Conservation (phyloP, 2,113 vertebrate species). For the Muntiacus muntjak region DNA sequence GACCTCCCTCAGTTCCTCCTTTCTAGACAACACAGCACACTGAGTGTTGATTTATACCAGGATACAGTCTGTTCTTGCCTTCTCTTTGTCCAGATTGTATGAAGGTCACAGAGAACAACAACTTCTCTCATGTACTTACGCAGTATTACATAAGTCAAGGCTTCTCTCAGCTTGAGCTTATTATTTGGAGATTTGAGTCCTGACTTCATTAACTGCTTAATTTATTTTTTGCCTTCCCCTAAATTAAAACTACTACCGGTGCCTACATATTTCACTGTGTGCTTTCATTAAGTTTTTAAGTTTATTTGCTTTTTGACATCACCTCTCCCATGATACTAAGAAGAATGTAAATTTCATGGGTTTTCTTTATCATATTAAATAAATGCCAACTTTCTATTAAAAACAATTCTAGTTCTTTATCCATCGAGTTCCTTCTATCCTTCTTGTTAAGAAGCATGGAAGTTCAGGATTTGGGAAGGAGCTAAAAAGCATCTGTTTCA, state of each 20-base stretch:
- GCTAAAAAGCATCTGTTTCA: background rate
- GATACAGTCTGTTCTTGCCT: conserved; percentile 55
- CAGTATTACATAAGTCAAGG: conserved; percentile 29
- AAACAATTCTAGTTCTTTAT: background rate
- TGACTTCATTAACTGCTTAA: conserved; percentile 50
- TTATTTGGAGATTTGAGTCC: conserved; percentile 60
- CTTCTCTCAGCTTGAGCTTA: conserved; percentile 31
- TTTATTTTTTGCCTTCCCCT: conserved; percentile 53
- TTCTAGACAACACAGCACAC: conserved; percentile 69
- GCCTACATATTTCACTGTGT: background rate
- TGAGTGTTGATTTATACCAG: conserved; percentile 70
- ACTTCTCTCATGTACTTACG: conserved; percentile 23
- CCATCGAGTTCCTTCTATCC: background rate
- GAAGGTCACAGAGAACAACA: conserved; percentile 62
- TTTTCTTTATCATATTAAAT: conserved; percentile 48
- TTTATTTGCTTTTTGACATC: conserved; percentile 42
- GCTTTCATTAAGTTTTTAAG: conserved; percentile 37
- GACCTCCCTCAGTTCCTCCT: conserved; percentile 62
- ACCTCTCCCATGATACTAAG: background rate
- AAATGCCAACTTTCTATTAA: conserved; percentile 7
- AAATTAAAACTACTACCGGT: conserved; percentile 37
- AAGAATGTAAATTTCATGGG: background rate
- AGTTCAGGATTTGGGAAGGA: background rate
- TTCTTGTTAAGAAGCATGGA: conserved; percentile 5
- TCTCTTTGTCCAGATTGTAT: conserved; percentile 54